These are phyloP conservation scores for Argyrosomus regius DNA, from an alignment of 2,797 vertebrate genomes.

Conservation along the genomic window DNA sequence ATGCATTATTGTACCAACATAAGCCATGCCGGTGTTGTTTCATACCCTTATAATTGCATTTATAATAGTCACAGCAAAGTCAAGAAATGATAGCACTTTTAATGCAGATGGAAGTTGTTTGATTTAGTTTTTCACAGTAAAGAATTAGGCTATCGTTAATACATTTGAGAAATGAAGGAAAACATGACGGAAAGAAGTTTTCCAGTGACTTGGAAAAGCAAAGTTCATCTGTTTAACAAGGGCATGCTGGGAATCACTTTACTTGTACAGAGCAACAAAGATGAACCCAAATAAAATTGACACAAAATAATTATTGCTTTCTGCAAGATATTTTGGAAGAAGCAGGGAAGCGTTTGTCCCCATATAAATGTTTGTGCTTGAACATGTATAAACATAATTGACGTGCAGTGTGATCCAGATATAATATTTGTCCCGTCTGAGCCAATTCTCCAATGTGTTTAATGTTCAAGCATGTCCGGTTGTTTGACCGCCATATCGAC, in stretches of 20 bases:
- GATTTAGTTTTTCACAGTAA: neutral
- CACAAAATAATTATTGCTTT: neutral
- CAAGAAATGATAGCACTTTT: neutral
- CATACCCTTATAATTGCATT: neutral
- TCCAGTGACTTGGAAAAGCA: neutral
- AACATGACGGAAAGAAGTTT: neutral
- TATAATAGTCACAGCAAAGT: slow-evolving; percentile 3
- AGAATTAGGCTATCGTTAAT: neutral
- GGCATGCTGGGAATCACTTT: neutral
- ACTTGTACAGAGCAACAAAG: neutral
- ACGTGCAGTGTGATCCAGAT: neutral
- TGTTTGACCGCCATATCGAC: neutral
- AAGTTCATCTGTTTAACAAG: neutral
- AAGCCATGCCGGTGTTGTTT: neutral
- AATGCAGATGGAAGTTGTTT: neutral
- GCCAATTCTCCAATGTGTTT: neutral
- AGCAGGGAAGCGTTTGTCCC: neutral
- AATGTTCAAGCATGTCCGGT: neutral
- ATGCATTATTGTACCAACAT: slow-evolving; percentile 13
- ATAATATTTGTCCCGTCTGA: neutral
- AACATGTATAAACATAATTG: neutral
- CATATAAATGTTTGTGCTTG: neutral
- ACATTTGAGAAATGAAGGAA: neutral
- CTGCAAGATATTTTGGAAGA: neutral
- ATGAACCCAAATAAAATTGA: neutral